Conservation (phyloP, 2,113 vertebrate genomes). For the Thunnus maccoyii region DNA sequence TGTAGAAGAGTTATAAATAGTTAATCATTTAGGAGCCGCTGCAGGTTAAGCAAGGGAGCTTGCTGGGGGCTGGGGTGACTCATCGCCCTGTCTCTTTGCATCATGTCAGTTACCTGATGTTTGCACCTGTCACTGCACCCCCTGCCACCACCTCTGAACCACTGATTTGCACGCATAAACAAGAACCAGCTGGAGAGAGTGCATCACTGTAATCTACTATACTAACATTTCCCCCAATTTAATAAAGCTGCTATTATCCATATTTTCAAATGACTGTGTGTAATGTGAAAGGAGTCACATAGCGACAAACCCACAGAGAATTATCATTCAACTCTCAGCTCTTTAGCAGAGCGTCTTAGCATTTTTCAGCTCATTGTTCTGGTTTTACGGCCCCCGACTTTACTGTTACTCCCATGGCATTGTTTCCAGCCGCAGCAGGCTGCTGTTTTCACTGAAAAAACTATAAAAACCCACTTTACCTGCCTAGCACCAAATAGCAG, state of each 20-base stretch:
- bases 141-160: conserved; percentile 26
- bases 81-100: conserved; percentile 72
- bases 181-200: not conserved
- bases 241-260: not conserved
- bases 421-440: not conserved
- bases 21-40: conserved; percentile 60
- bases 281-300: not conserved
- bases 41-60: conserved; percentile 71
- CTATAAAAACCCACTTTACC: conserved; percentile 1
- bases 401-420: too few species aligned
- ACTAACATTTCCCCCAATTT: not conserved
- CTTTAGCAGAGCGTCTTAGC: not conserved
- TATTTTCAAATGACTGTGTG: not conserved
- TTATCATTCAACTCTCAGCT: not conserved
- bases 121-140: conserved; percentile 66
- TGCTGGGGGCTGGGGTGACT: conserved; percentile 61
- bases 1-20: conserved; percentile 77
- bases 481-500: not conserved
- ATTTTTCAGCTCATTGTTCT: not conserved
- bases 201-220: not conserved
- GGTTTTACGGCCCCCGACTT: not conserved
- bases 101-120: conserved; percentile 77
- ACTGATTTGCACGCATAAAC: conserved; percentile 15
- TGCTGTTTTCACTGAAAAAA: not conserved
- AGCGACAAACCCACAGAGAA: too few species aligned